Evolutionary conservation across 2,888 invertebrate species (phyloP).

Genomic region (Leptinotarsa juncta): DNA sequence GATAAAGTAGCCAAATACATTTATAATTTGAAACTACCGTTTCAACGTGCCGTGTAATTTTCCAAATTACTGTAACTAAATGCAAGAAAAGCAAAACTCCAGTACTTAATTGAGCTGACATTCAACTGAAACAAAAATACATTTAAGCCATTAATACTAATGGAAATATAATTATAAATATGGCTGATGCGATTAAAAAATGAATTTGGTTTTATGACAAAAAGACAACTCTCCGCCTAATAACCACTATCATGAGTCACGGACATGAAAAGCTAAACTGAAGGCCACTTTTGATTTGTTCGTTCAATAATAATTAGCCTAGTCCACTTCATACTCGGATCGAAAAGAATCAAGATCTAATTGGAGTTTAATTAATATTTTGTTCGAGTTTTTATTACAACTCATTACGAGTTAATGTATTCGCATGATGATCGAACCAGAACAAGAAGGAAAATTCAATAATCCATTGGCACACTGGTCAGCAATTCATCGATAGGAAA

Average conservation of each 20-base stretch:
- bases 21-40: slow-evolving; percentile 47
- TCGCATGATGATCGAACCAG: neutral
- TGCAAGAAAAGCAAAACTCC: slow-evolving; percentile 49
- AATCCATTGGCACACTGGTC: neutral
- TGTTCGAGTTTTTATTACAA: slow-evolving; percentile 39
- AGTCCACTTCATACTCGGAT: slow-evolving; percentile 36
- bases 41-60: slow-evolving; percentile 45
- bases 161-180: slow-evolving; percentile 53
- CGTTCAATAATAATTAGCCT: slow-evolving; percentile 47
- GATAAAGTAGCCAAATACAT: slow-evolving; percentile 47
- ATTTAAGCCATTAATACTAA: slow-evolving; percentile 56
- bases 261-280: slow-evolving; percentile 34
- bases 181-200: slow-evolving; percentile 45
- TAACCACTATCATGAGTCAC: slow-evolving; percentile 39
- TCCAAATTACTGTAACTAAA: slow-evolving; percentile 49
- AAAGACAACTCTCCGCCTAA: slow-evolving; percentile 47
- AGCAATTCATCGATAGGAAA: neutral
- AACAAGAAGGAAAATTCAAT: slow-evolving; percentile 1
- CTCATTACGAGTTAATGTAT: slow-evolving; percentile 19
- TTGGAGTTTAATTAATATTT: slow-evolving; percentile 47
- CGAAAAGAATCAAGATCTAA: slow-evolving; percentile 27
- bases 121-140: slow-evolving; percentile 53
- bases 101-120: slow-evolving; percentile 48
- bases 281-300: slow-evolving; percentile 47
- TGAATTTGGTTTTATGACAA: slow-evolving; percentile 51